Evolutionary conservation across 1,140 invertebrate genomes (phyloP).

Genomic region (Pseudomyrmex dendroicus): DNA sequence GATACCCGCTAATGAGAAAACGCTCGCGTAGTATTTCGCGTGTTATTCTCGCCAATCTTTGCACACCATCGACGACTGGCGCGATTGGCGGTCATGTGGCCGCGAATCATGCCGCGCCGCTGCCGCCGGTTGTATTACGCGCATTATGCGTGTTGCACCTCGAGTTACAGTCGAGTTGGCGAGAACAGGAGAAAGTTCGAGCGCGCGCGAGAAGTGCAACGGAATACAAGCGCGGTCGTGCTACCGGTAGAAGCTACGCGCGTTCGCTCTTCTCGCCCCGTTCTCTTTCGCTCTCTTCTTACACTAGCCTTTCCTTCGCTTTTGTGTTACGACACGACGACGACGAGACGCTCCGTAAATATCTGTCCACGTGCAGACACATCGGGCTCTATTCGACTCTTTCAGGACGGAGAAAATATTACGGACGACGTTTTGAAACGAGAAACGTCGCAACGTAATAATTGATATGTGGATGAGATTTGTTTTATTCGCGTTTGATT

Average conservation of each 20-base stretch:
- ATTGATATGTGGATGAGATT: background rate
- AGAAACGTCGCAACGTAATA: constrained; percentile 8
- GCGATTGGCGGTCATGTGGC: constrained; percentile 5
- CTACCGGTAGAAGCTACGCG: background rate
- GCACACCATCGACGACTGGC: background rate
- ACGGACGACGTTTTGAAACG: no score
- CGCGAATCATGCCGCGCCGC: constrained; percentile 21
- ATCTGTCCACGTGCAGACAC: background rate
- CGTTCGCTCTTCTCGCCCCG: background rate
- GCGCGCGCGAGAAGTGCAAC: constrained; percentile 46
- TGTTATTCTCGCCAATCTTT: constrained; percentile 19
- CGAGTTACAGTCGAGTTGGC: background rate
- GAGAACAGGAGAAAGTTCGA: constrained; percentile 73
- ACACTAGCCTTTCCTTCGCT: constrained; percentile 1
- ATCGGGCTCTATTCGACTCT: constrained; percentile 9
- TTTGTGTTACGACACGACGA: constrained; percentile 43
- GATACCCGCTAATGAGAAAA: background rate
- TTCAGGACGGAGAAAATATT: background rate
- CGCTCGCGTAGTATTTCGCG: background rate
- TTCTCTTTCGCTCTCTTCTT: constrained; percentile 15
- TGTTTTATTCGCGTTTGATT: background rate
- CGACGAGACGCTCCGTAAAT: constrained; percentile 26
- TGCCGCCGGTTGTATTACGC: constrained; percentile 16
- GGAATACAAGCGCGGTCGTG: background rate
- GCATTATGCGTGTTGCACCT: constrained; percentile 51